phyloP scores from a whole-genome alignment of 2,113 vertebrate species.

The Tringa solitaria region DNA sequence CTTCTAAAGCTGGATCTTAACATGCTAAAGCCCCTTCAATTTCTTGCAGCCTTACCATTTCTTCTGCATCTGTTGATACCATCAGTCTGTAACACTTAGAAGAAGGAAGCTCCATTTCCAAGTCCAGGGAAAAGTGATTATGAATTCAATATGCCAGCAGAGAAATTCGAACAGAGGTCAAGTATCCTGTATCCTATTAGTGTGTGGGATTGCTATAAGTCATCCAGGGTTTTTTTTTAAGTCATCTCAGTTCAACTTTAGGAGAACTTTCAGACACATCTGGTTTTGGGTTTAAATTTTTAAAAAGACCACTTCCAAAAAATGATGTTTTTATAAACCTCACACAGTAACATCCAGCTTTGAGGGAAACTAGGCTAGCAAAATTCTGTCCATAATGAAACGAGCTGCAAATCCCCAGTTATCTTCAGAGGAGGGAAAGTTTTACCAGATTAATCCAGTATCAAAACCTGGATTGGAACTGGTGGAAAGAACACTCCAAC shows the following conservation, averaged over 20 bases:
- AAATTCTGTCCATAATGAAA: not conserved
- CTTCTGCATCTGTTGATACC: not conserved
- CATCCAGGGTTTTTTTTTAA: not conserved
- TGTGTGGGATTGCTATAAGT: not conserved
- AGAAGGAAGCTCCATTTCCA: not conserved
- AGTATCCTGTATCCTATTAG: not conserved
- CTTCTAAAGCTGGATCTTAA: not conserved
- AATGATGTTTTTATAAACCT: not conserved
- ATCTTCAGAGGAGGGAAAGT: not conserved
- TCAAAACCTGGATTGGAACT: not conserved
- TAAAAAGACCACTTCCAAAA: not conserved
- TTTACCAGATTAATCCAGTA: not conserved
- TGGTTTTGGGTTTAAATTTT: not conserved
- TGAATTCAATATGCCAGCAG: not conserved
- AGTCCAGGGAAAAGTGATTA: not conserved
- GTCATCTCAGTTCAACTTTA: not conserved
- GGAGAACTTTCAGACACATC: not conserved
- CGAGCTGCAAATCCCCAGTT: not conserved
- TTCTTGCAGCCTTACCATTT: not conserved
- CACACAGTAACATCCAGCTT: not conserved
- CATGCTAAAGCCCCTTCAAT: not conserved
- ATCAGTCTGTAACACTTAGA: not conserved
- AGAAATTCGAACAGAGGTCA: constrained; percentile 16
- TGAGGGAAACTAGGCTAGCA: not conserved
- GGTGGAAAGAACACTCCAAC: not conserved